These are phyloP conservation scores for Psettodes erumei DNA, from an alignment of 2,113 vertebrate genomes.

Conservation along the genomic window DNA sequence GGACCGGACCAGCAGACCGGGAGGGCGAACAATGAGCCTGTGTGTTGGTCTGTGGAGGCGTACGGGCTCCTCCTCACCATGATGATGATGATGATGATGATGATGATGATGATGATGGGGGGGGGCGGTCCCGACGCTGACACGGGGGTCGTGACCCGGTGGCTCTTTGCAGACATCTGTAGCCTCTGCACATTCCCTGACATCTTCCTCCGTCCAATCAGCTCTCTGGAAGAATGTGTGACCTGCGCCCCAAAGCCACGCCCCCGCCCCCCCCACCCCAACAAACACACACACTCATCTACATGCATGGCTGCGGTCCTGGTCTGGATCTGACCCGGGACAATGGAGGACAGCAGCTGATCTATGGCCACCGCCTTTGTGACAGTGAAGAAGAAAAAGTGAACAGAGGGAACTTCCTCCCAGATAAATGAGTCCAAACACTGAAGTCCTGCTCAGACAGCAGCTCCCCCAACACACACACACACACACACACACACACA, in stretches of 20 bases:
- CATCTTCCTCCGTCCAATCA: slow-evolving; percentile 49
- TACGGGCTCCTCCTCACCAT: background rate
- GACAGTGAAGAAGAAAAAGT: slow-evolving; percentile 49
- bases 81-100: slow-evolving; percentile 1
- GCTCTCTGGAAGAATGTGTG: slow-evolving; percentile 56
- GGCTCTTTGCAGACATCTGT: slow-evolving; percentile 71
- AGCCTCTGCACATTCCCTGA: slow-evolving; percentile 58
- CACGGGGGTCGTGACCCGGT: slow-evolving; percentile 65
- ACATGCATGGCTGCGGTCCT: slow-evolving; percentile 74
- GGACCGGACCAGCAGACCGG: too few relatives aligned
- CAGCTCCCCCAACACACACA: too few relatives aligned
- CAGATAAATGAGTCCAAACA: slow-evolving; percentile 4
- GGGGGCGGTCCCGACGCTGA: slow-evolving; percentile 29
- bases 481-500: too few relatives aligned
- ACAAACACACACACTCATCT: slow-evolving; percentile 64
- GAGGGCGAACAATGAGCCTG: slow-evolving; percentile 48
- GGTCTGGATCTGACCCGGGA: slow-evolving; percentile 67
- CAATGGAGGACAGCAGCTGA: slow-evolving; percentile 67
- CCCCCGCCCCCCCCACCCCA: slow-evolving; percentile 13
- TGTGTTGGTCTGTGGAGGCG: slow-evolving; percentile 1
- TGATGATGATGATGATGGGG: slow-evolving; percentile 23
- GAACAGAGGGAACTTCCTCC: slow-evolving; percentile 15
- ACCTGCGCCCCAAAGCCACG: slow-evolving; percentile 18
- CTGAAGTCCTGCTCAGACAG: background rate
- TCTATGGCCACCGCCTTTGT: slow-evolving; percentile 74